Evolutionary conservation across 1,140 invertebrate genomes (phyloP).

Genomic region (Lithobius niger): DNA sequence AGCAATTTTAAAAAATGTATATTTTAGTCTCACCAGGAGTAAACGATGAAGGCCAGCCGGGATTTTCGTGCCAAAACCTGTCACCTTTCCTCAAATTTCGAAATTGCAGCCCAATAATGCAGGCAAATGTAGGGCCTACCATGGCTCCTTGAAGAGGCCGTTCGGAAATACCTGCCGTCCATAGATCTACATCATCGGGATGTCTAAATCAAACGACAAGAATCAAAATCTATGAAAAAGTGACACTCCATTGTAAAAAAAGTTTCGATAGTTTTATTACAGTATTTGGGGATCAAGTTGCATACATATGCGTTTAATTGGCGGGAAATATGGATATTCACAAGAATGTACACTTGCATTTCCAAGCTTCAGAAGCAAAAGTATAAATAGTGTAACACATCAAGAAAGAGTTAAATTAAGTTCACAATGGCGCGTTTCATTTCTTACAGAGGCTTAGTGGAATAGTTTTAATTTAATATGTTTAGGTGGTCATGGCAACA

Average conservation of each 20-base stretch:
- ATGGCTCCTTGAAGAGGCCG: slow-evolving; percentile 69
- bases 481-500: no score
- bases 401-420: no score
- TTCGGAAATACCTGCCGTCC: slow-evolving; percentile 87
- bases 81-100: slow-evolving; percentile 79
- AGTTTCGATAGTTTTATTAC: background rate
- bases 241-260: background rate
- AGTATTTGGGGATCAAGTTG: no score
- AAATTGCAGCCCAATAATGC: slow-evolving; percentile 93
- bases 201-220: slow-evolving; percentile 42
- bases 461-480: no score
- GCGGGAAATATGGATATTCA: no score
- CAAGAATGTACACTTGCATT: no score
- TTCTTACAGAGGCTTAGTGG: no score
- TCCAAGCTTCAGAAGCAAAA: no score
- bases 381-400: no score
- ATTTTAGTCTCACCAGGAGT: slow-evolving; percentile 41
- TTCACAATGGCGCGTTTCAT: no score
- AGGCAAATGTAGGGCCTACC: slow-evolving; percentile 89
- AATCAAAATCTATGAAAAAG: background rate
- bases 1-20: background rate
- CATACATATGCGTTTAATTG: no score
- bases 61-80: slow-evolving; percentile 91
- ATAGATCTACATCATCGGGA: slow-evolving; percentile 75
- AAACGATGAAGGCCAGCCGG: slow-evolving; percentile 81